A percentile compares a stretch with the other conserved stretches of the same genome.
These are phyloP conservation scores for Colaptes auratus DNA, from an alignment of 2,113 vertebrate genomes.

Conservation along the genomic window DNA sequence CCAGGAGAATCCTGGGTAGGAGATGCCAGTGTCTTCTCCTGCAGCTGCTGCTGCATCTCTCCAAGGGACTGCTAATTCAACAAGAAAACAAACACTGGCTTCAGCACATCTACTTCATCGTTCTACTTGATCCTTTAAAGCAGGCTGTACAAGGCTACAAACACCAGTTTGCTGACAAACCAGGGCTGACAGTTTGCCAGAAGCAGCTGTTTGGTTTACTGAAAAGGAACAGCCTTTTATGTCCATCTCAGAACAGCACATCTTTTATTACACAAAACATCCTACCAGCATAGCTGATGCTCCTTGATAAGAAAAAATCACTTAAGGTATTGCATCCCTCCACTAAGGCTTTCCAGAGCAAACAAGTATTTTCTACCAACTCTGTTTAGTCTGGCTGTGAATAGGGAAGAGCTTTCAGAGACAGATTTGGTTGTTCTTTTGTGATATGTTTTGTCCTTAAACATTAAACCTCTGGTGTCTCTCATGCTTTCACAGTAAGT, in stretches of 20 bases:
- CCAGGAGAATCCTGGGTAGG: constrained; percentile 83
- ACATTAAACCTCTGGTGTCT: not conserved
- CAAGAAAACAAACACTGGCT: constrained; percentile 31
- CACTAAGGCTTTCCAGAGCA: not conserved
- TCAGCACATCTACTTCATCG: constrained; percentile 1
- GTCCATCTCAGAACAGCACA: not conserved
- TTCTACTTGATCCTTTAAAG: not conserved
- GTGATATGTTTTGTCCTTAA: not conserved
- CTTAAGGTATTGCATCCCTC: not conserved
- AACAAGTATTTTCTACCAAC: fast-evolving
- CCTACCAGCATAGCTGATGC: not conserved
- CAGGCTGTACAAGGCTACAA: not conserved
- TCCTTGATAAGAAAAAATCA: not conserved
- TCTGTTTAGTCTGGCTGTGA: not conserved
- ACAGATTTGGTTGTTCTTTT: not conserved
- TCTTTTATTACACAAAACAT: not conserved
- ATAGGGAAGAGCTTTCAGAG: not conserved
- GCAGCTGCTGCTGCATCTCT: constrained; percentile 82
- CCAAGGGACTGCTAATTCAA: constrained; percentile 82
- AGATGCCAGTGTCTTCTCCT: constrained; percentile 80
- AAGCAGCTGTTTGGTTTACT: not conserved
- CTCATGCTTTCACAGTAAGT: not conserved
- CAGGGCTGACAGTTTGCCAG: not conserved
- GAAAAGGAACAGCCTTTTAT: constrained; percentile 5
- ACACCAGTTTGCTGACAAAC: constrained; percentile 14